Base-by-base conservation (phyloP, 1,140 invertebrate genomes). In the Palaemon carinicauda region DNA sequence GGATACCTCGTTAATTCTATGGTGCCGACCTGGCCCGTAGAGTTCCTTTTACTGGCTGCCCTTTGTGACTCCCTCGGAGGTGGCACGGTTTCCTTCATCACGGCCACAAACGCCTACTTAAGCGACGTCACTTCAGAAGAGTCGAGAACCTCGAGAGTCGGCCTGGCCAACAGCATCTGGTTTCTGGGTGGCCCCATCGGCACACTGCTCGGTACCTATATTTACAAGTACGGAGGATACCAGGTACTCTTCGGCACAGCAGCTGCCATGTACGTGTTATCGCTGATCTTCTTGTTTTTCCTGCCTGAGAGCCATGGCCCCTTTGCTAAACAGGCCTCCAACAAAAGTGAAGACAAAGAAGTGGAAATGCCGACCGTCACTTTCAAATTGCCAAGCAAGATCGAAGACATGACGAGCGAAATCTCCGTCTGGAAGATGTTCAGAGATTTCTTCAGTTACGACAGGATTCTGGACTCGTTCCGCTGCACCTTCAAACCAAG, bases 91-190 rank as follows among this genome's bases (percentile, higher is more conserved):
- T 96, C 96, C 21, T 95, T 97, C 94, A 94, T 97, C 88, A 97
- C 97, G 95, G 95, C 95, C 15, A 94, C 96, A 54, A 97, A 97
- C 91, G 97, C 96, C 91, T 97, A 97, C 90, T 95, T 98, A 53
- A 95, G 94, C 1, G 96, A 97, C 90, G 95, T 97, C 17, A 97
- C 96, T 0, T 94, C 94, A 12, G 93, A 95, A 71, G 94, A 96
- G 91, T 95, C 94, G 82, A 93, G 96, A 85, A 97, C 96, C 0
- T 92, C 96, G 24, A 91, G 96, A 82, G 96, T 97, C 87, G 96
- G 96, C 17, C 94, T 97, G 33, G 94, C 96, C 86, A 97, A 96
- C 91, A 93, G 96, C 9, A 96, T 96, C 90, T 94, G 95, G 89
- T 96, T 95, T 0, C 91, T 96, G 73, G 95, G 95, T 53, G 94